These are phyloP conservation scores for Meriones psammophilus DNA, from an alignment of 2,797 vertebrate genomes.

Conservation along the genomic window DNA sequence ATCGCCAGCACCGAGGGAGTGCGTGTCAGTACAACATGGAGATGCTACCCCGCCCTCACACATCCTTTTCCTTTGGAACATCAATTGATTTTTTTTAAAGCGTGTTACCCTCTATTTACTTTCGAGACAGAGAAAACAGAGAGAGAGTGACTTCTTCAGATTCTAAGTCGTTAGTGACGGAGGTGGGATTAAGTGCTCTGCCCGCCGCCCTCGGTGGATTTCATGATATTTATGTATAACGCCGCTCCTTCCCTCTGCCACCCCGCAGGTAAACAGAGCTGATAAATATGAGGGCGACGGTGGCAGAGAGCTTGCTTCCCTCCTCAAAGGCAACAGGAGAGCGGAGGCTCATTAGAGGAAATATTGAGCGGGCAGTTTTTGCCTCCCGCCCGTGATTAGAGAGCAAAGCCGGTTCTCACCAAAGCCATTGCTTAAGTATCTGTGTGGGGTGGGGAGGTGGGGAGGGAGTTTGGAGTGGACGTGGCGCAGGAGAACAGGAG, in stretches of 20 bases:
- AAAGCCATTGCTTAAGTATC: not conserved
- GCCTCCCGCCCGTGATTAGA: not conserved
- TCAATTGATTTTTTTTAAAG: conserved; percentile 42
- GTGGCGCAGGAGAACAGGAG: not conserved
- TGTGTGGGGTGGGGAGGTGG: fast-evolving
- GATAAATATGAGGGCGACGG: not conserved
- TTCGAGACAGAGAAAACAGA: conserved; percentile 49
- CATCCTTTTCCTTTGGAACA: not conserved
- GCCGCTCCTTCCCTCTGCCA: not conserved
- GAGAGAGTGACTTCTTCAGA: conserved; percentile 46
- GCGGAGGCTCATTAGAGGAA: conserved; percentile 64
- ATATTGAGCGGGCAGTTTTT: not conserved
- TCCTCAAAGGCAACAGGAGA: not conserved
- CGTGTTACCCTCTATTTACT: conserved; percentile 65
- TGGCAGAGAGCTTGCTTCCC: not conserved
- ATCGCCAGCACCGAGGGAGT: not conserved
- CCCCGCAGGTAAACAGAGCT: conserved; percentile 43
- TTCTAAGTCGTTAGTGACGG: conserved; percentile 19
- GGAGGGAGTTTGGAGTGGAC: not conserved
- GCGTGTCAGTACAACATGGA: not conserved
- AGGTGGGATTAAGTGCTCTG: conserved; percentile 44
- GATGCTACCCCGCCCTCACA: not conserved
- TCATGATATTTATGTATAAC: not conserved
- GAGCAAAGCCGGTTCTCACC: not conserved
- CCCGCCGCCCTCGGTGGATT: not conserved